Base-by-base conservation (phyloP, 2,797 vertebrate genomes). In the Simalia tracyae region DNA sequence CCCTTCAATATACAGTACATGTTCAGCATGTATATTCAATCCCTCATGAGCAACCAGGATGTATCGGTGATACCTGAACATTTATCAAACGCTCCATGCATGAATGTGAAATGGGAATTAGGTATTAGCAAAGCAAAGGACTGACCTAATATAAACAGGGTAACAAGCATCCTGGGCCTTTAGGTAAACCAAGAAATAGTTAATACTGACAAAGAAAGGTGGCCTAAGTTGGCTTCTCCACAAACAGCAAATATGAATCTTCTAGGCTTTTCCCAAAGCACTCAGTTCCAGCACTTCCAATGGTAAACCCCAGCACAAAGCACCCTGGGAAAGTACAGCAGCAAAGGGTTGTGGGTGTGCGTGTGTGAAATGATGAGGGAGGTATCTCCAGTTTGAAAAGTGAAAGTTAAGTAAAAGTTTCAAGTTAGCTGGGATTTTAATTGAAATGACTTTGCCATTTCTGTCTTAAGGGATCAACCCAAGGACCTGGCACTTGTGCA, bases 381-480 rank as follows among this genome's bases (percentile, higher is more conserved):
- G 24, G 64, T 14, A 0, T 24, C 46, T 66, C 50, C 42, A 28
- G 11, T 50, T 42, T 63, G 24, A 64, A 90, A 87, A 92, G 9
- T 81, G 66, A 68, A 6, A 28, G 60, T 2, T 17, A 92, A 84
- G 36, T 1, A 68, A 19, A 92, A 56, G 84, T 24, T 61, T 84
- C 10, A 84, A 0, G 0, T 4, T 2, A 54, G 63, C 14, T 87
- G 89, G 60, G 26, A 5, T 90, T 96, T 92, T 86, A 89, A 66
- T 3, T 36, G 88, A 93, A 91, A 0, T 0, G 42, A 0, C 0
- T 88, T 87, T 95, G 92, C 90, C 6, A 0, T 3, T 64, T 92
- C 89, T 93, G n/a, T 88, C 90, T 15, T 84, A 28, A 90, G 36
- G 89, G 92, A 94, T 94, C 92, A 95, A 93, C 26, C 0, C 61